Base-by-base conservation (phyloP, 2,888 invertebrate genomes). In the Apotomis capreana region DNA sequence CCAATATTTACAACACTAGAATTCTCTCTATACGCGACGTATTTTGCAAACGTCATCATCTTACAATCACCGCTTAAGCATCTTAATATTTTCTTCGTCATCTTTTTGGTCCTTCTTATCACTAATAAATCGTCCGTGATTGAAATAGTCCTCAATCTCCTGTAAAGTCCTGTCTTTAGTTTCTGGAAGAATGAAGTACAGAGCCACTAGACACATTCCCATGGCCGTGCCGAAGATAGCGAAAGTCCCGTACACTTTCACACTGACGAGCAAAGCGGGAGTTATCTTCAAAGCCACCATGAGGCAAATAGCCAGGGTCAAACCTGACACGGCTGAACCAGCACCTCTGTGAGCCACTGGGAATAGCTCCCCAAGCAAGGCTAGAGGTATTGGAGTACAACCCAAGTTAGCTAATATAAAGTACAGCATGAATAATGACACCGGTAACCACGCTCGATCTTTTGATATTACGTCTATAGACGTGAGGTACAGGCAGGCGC, bases 231-330 rank as follows among this genome's bases (percentile, higher is more conserved):
- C 89, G 61, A 83, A 87, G 0, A 88, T 82, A 12, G 83, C 78
- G 68, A 90, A 90, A 0, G 87, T 88, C 0, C 90, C 90, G 52
- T 88, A 82, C 0, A 89, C 84, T 64, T 85, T 80, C 0, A 85
- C 59, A 51, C 72, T 78, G 0, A 61, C 76, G 0, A 87, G 69
- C 57, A 86, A 72, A 70, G 79, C 76, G 6, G 87, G 87, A 1
- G 85, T 82, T 6, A 83, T 68, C 69, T 86, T 78, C 5, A 87
- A 76, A 0, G 78, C 80, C 3, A 77, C 15, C 78, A 82, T 79
- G 1, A 85, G 62, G 57, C 70, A 74, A 2, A 87, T 13, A 10
- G 86, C 81, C 69, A 86, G 75, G 9, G 79, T 73, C 0, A 84
- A 67, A 0, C 85, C 85, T 12, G 83, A 80, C 0, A 84, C 74